Evolutionary conservation across 2,888 invertebrate species (phyloP).

Genomic region (Athalia rosae): DNA sequence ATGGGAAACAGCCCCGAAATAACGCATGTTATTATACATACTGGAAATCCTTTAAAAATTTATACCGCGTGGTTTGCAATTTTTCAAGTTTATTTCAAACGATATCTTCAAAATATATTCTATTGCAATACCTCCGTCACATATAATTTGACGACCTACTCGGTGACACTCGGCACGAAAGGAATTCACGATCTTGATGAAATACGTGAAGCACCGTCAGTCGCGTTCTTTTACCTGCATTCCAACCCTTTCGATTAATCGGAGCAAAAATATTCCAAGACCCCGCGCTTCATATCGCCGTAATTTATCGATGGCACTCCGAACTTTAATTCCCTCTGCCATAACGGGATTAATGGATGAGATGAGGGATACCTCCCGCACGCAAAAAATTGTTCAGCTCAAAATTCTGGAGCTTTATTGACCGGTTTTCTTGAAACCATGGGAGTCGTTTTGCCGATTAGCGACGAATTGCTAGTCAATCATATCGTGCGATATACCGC

Average conservation of each 20-base stretch:
- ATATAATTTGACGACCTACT: constrained; percentile 14
- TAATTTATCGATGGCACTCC: constrained; percentile 30
- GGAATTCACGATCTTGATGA: constrained; percentile 30
- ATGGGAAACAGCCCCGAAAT: constrained; percentile 60
- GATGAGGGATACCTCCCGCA: not conserved
- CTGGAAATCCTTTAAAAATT: no score
- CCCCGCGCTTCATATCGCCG: not conserved
- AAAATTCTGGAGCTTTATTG: no score
- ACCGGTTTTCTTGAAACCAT: no score
- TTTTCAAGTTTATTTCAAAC: no score
- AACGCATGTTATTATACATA: not conserved
- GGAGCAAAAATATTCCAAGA: constrained; percentile 17
- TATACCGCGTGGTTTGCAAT: no score
- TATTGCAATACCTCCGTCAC: not conserved
- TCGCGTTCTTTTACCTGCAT: not conserved
- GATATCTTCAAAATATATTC: constrained; percentile 1
- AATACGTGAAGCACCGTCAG: constrained; percentile 41
- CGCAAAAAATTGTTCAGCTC: no score
- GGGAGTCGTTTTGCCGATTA: no score
- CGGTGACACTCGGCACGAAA: constrained; percentile 1
- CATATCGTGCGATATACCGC: no score
- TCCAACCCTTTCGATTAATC: constrained; percentile 22
- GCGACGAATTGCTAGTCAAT: no score
- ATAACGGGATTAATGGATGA: not conserved
- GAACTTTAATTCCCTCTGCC: not conserved